Base-by-base conservation (phyloP, 2,113 vertebrate genomes). In the Dissostichus mawsoni region DNA sequence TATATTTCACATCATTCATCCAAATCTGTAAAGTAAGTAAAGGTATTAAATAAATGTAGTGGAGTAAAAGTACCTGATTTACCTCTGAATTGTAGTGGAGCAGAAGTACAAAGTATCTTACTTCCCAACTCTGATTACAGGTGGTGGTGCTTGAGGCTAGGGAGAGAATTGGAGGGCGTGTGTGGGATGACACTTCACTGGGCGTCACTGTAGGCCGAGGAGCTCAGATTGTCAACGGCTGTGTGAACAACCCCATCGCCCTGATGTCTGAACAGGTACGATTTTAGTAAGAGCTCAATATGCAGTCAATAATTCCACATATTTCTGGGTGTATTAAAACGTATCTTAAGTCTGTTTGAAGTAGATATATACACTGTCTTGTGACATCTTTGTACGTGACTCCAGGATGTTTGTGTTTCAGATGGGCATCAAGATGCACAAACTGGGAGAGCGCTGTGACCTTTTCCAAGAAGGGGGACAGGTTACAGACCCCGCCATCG, bases 241-340 rank as follows among this genome's bases (percentile, higher is more conserved):
- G 98, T 69, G 91, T 99, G 63, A 99, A 99, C 95, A 99, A 99
- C 93, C 98, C 98, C 29, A 87, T 99, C n/a, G 96, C 96, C 47
- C 96, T 99, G 73, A 99, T 99, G 97, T 98, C 97, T 94, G 98
- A 99, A 89, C 98, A 99, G 96, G 98, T 99, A 90, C 90, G 93
- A 61, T 10, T 1, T 11, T 16, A 41, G n/a, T 0, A n/a, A 9
- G 5, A n/a, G 10, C 48, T 57, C n/a, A 45, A 33, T 33, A 25
- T 2, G 36, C 7, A 8, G 36, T 41, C 5, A 41, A 41, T 5
- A 57, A 25, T 44, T 58, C 53, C 12, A 1, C 1, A 29, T 48
- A 13, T 58, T 47, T 47, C 2, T 47, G 36, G 52, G 13, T 16
- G 16, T 5, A 16, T 41, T 55, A 20, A 55, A 20, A 11, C 51